Evolutionary conservation across 2,113 vertebrate genomes (phyloP).

Genomic region (Haemorhous mexicanus): DNA sequence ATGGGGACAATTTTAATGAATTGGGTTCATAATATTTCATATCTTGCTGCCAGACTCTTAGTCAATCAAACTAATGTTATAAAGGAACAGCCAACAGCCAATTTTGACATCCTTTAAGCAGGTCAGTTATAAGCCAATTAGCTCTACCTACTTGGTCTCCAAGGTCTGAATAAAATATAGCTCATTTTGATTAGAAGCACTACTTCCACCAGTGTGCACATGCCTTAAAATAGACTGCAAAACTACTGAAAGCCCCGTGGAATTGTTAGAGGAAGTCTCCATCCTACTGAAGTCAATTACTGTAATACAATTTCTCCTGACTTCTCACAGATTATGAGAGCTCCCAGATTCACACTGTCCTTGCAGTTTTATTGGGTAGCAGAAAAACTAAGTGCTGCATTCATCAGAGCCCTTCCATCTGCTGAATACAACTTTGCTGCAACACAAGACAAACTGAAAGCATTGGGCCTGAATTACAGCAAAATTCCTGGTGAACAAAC

Average conservation of each 20-base stretch:
- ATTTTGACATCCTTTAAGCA: slow-evolving; percentile 61
- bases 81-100: slow-evolving; percentile 56
- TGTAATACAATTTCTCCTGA: slow-evolving; percentile 41
- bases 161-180: slow-evolving; percentile 65
- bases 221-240: slow-evolving; percentile 51
- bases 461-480: neutral
- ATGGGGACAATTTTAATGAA: slow-evolving; percentile 55
- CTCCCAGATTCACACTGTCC: slow-evolving; percentile 10
- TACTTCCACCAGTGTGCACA: neutral
- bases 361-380: neutral
- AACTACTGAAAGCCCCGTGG: slow-evolving; percentile 33
- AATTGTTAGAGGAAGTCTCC: slow-evolving; percentile 10
- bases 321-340: slow-evolving; percentile 19
- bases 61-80: slow-evolving; percentile 58
- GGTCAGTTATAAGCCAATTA: slow-evolving; percentile 68
- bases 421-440: neutral
- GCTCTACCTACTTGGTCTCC: slow-evolving; percentile 45
- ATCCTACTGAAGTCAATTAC: slow-evolving; percentile 56
- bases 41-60: slow-evolving; percentile 29
- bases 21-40: slow-evolving; percentile 30
- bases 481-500: neutral
- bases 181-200: slow-evolving; percentile 57
- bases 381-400: neutral
- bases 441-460: neutral
- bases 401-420: neutral